Percentiles rank a stretch among this genome's conserved stretches.
phyloP scores from a whole-genome alignment of 2,113 vertebrate species.

The Psilopogon haemacephalus region DNA sequence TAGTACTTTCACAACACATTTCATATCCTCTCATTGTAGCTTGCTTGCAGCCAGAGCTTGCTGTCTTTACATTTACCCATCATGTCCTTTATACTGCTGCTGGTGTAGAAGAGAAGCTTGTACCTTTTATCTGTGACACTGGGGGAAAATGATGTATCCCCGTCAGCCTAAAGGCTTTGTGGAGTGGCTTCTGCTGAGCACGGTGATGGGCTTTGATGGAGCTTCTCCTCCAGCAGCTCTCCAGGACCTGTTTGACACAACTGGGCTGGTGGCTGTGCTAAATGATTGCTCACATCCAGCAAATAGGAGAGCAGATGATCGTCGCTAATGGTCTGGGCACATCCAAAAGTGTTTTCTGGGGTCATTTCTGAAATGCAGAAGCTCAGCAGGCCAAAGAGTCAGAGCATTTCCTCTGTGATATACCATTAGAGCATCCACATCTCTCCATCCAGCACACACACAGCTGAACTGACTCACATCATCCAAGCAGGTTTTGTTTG shows the following conservation, averaged over 20 bases:
- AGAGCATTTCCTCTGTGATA: background rate
- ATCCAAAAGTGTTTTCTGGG: background rate
- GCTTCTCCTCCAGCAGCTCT: background rate
- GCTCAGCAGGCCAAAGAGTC: background rate
- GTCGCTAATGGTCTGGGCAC: background rate
- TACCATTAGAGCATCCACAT: background rate
- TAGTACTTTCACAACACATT: background rate
- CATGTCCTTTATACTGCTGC: background rate
- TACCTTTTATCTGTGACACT: background rate
- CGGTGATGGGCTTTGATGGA: background rate
- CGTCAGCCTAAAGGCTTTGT: background rate
- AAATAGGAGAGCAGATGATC: accelerated
- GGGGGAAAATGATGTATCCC: background rate
- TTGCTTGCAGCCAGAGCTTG: background rate
- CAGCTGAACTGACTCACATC: background rate
- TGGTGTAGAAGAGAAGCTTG: background rate
- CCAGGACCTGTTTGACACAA: background rate
- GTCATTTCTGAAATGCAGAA: background rate
- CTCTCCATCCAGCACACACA: background rate
- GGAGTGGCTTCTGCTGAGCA: background rate
- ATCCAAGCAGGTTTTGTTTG: background rate
- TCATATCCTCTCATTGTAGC: background rate
- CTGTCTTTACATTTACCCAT: background rate
- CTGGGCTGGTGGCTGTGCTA: background rate
- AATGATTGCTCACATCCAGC: background rate